Evolutionary conservation across 2,888 invertebrate genomes (phyloP).

Genomic region (Acleris emargana): DNA sequence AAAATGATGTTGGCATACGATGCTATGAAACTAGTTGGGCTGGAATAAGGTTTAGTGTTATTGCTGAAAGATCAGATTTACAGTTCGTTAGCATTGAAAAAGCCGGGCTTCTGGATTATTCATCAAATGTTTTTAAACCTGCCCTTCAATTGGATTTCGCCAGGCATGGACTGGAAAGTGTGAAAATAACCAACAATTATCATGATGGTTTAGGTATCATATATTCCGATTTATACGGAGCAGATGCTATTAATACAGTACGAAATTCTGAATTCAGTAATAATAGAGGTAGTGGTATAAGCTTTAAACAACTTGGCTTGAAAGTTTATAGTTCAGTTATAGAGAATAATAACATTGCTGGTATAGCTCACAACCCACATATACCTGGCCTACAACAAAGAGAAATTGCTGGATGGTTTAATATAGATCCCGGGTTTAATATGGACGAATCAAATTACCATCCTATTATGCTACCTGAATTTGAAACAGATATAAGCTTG

Average conservation of each 20-base stretch:
- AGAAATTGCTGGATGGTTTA: slow-evolving; percentile 97
- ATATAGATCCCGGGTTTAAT: slow-evolving; percentile 86
- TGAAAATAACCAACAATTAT: slow-evolving; percentile 92
- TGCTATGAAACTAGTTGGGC: slow-evolving; percentile 98
- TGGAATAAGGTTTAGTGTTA: slow-evolving; percentile 94
- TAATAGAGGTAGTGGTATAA: slow-evolving; percentile 94
- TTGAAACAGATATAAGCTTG: slow-evolving; percentile 85
- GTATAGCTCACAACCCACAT: slow-evolving; percentile 96
- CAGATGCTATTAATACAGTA: slow-evolving; percentile 91
- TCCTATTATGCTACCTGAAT: slow-evolving; percentile 88
- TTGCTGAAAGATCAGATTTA: slow-evolving; percentile 93
- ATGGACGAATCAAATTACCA: slow-evolving; percentile 88
- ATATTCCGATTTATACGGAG: slow-evolving; percentile 96
- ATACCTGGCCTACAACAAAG: slow-evolving; percentile 92
- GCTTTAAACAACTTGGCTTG: slow-evolving; percentile 94
- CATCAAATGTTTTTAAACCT: slow-evolving; percentile 93
- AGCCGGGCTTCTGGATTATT: slow-evolving; percentile 97
- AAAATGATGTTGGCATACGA: slow-evolving; percentile 93
- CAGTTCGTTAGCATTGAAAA: slow-evolving; percentile 95
- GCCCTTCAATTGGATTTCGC: slow-evolving; percentile 95
- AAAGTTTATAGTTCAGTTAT: slow-evolving; percentile 90
- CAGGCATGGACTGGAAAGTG: slow-evolving; percentile 91
- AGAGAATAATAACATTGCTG: slow-evolving; percentile 92
- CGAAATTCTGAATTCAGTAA: slow-evolving; percentile 92
- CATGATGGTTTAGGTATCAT: slow-evolving; percentile 97